These are phyloP conservation scores for Hyposmocoma kahamanoa DNA, from an alignment of 1,140 invertebrate genomes.

Conservation along the genomic window DNA sequence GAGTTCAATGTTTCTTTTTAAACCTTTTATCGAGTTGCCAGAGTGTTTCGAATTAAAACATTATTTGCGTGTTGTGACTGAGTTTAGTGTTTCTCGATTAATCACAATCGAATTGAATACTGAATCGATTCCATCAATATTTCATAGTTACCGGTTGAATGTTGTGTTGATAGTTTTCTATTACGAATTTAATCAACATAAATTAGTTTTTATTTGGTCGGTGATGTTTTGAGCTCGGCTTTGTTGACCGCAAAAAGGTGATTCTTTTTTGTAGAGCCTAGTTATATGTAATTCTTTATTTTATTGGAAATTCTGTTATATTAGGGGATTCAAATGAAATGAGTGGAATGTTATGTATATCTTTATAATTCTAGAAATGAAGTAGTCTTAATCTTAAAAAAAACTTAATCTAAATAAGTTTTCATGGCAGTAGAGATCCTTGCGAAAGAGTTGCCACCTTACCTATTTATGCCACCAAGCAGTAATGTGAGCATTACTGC, in stretches of 20 bases:
- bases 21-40: slow-evolving; percentile 51
- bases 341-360: too few species aligned
- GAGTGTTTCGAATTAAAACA: slow-evolving; percentile 60
- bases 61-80: slow-evolving; percentile 48
- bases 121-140: slow-evolving; percentile 27
- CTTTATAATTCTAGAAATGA: too few species aligned
- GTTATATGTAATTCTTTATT: too few species aligned
- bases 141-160: slow-evolving; percentile 35
- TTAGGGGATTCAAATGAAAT: too few species aligned
- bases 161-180: slow-evolving; percentile 59
- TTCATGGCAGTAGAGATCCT: too few species aligned
- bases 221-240: slow-evolving; percentile 37
- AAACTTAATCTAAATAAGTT: too few species aligned
- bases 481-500: too few species aligned
- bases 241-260: slow-evolving; percentile 45
- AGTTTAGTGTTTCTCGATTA: slow-evolving; percentile 57
- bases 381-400: too few species aligned
- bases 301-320: too few species aligned
- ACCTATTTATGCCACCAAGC: too few species aligned
- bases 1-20: slow-evolving; percentile 33
- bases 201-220: slow-evolving; percentile 63
- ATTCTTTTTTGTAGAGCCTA: slow-evolving; percentile 38
- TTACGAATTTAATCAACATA: slow-evolving; percentile 68
- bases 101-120: slow-evolving; percentile 40
- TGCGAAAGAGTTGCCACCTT: too few species aligned